Evolutionary conservation across 2,113 vertebrate genomes (phyloP), one percentile per base, ranked within the genome.

Genomic region (Rafetus swinhoei): DNA sequence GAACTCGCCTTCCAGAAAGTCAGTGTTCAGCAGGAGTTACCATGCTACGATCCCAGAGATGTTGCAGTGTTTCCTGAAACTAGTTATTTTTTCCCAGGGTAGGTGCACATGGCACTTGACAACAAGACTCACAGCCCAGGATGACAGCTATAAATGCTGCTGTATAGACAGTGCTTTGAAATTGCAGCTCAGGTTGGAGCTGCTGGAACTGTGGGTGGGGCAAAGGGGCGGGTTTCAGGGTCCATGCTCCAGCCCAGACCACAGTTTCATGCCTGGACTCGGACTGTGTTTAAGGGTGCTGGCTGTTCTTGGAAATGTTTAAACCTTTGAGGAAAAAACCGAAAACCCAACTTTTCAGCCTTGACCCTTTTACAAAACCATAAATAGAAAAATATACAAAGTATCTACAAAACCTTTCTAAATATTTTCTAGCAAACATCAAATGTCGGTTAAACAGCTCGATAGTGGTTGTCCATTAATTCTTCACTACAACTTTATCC

Each of bases 311-410:
- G 8, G 77, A 60, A 19, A 25, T 29, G 27, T 18, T 7, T 2
- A 9, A 25, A 12, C 57, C 84, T 93, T 24, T 32, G 86, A 72
- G 83, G 60, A 53, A 0, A 53, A 0, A 0, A 62, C 87, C 74
- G 81, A 65, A 76, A 65, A 82, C 24, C 45, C 8, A 82, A 93
- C 82, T 18, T 54, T 50, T 80, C 54, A 24, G 35, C 54, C 74
- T 0, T 59, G 65, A 0, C 0, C 10, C 22, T 24, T 7, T 52
- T 81, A n/a, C 19, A 29, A 87, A 81, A 86, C 39, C 88, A 88
- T 35, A 95, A 94, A 92, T 29, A 93, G 39, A 82, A n/a, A 93
- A 95, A 95, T 81, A 94, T 24, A 94, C 45, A 94, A 54, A 95
- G 6, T 18, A 55, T 3, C 91, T 57, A 77, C 27, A n/a, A 13